Conservation (phyloP, 2,113 vertebrate species). For the Stomatorhinus ivindoensis region DNA sequence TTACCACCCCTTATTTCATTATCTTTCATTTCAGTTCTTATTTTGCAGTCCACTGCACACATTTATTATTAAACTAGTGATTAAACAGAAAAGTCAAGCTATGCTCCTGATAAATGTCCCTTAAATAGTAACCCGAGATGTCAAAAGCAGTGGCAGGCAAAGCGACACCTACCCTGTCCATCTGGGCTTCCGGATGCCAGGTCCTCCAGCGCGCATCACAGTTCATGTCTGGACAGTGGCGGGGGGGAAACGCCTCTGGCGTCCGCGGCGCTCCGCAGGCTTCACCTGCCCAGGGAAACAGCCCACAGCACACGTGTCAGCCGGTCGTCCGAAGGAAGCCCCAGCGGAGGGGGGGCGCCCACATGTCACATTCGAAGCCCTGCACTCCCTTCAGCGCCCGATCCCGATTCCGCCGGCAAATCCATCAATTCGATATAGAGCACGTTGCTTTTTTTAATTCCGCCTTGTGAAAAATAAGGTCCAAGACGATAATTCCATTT, state of each 20-base stretch:
- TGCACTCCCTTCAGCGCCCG: conserved; percentile 47
- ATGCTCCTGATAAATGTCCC: not conserved
- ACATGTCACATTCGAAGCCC: conserved; percentile 50
- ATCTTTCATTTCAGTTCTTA: not conserved
- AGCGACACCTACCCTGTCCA: conserved; percentile 63
- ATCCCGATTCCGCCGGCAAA: conserved; percentile 15
- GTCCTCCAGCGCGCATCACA: conserved; percentile 15
- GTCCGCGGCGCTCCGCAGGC: conserved; percentile 39
- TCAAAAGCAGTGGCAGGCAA: not conserved
- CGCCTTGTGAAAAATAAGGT: conserved; percentile 10
- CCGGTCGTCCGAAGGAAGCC: conserved; percentile 17
- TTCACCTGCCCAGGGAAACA: conserved; percentile 62
- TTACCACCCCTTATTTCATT: not conserved
- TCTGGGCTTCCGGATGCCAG: conserved; percentile 36
- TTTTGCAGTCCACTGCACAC: not conserved
- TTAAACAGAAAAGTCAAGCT: not conserved
- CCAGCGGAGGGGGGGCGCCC: conserved; percentile 36
- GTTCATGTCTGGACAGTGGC: conserved; percentile 26
- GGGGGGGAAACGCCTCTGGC: conserved; percentile 33
- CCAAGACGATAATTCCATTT: conserved; percentile 13
- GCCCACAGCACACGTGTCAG: conserved; percentile 37
- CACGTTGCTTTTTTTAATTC: conserved; percentile 26
- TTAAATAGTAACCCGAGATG: not conserved
- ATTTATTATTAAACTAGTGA: not conserved
- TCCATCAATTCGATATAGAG: conserved; percentile 26